Conservation (phyloP, 2,888 invertebrate genomes). For the Andrena minutula region DNA sequence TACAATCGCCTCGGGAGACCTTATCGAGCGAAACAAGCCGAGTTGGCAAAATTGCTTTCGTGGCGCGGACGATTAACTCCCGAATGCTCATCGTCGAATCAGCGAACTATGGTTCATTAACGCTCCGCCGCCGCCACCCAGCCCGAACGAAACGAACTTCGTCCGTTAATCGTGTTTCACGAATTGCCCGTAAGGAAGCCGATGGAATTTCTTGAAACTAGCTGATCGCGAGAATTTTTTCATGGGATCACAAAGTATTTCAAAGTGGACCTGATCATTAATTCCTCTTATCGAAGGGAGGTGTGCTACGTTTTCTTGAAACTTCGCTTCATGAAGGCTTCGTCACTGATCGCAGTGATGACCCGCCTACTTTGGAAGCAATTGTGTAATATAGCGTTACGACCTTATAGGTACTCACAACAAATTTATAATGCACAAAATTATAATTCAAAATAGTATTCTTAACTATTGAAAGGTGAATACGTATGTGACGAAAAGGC, state of each 20-base stretch:
- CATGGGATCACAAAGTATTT: background rate
- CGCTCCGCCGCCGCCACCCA: constrained; percentile 42
- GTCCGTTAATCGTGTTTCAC: constrained; percentile 61
- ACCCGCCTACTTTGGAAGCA: too few relatives aligned
- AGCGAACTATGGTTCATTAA: constrained; percentile 69
- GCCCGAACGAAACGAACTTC: constrained; percentile 57
- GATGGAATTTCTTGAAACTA: constrained; percentile 35
- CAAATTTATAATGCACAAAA: too few relatives aligned
- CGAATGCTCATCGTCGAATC: constrained; percentile 68
- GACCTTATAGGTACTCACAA: too few relatives aligned
- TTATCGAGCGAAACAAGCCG: constrained; percentile 64
- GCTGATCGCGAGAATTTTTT: background rate
- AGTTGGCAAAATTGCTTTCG: constrained; percentile 66
- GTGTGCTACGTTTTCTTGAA: too few relatives aligned
- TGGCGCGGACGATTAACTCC: constrained; percentile 65
- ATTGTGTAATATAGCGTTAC: too few relatives aligned
- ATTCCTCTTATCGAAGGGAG: too few relatives aligned
- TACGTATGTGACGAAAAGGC: too few relatives aligned
- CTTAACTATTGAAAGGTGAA: too few relatives aligned
- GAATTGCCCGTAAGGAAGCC: constrained; percentile 53
- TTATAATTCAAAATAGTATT: too few relatives aligned
- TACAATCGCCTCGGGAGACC: constrained; percentile 55
- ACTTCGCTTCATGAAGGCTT: too few relatives aligned
- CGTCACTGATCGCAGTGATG: too few relatives aligned
- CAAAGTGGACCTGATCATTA: too few relatives aligned